Evolutionary conservation across 2,888 invertebrate species (phyloP).

Genomic region (Drosophila meridiana): DNA sequence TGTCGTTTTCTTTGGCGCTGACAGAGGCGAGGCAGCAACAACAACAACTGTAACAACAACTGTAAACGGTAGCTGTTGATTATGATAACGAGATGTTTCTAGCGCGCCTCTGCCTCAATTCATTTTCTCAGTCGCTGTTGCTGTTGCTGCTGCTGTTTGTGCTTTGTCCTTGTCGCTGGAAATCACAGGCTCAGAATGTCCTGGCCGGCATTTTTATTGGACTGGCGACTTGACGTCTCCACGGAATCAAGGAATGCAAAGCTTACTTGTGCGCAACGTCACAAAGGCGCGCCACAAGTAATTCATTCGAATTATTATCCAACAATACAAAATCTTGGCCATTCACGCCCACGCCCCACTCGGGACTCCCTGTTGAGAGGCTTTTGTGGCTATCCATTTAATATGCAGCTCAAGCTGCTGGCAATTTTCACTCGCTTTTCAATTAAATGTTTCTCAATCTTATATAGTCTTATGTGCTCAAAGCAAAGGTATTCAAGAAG

Average conservation of each 20-base stretch:
- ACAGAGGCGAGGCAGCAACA: constrained; percentile 28
- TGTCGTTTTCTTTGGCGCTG: constrained; percentile 76
- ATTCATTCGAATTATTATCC: constrained; percentile 76
- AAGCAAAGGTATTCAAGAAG: background rate
- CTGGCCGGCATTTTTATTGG: constrained; percentile 51
- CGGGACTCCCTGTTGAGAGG: background rate
- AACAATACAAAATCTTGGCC: constrained; percentile 24
- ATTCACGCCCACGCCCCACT: constrained; percentile 10
- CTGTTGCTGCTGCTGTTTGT: background rate
- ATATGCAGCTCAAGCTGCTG: constrained; percentile 26
- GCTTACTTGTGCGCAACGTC: constrained; percentile 21
- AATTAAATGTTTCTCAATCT: background rate
- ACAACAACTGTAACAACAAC: constrained; percentile 21
- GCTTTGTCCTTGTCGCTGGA: constrained; percentile 34
- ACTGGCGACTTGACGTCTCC: constrained; percentile 31
- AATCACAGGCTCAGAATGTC: constrained; percentile 63
- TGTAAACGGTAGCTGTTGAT: constrained; percentile 36
- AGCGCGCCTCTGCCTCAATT: constrained; percentile 41
- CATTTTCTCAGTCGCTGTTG: constrained; percentile 12
- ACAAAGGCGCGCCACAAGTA: constrained; percentile 39
- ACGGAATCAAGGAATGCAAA: constrained; percentile 44
- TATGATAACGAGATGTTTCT: constrained; percentile 54
- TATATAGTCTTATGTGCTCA: background rate
- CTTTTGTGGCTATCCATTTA: constrained; percentile 10
- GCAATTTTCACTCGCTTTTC: constrained; percentile 14